Evolutionary conservation across 2,113 vertebrate species (phyloP).

Genomic region (Mixornis gularis): DNA sequence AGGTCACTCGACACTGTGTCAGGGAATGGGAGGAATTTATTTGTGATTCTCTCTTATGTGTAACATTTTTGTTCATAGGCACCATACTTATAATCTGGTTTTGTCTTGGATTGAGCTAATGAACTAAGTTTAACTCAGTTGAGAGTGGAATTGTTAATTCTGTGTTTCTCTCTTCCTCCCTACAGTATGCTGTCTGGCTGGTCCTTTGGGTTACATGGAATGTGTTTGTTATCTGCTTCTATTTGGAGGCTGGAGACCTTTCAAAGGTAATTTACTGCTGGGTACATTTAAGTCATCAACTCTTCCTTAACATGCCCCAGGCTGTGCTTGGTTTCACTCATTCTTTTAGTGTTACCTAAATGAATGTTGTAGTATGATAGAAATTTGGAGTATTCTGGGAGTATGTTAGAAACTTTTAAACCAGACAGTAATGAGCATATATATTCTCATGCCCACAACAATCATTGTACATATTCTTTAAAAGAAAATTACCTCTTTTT

Average conservation of each 20-base stretch:
- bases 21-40: neutral
- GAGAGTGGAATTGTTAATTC: constrained; percentile 19
- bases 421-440: neutral
- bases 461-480: neutral
- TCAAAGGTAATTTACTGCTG: constrained; percentile 85
- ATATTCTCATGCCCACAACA: neutral
- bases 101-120: neutral
- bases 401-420: neutral
- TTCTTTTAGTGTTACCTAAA: neutral
- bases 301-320: neutral
- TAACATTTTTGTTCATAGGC: neutral
- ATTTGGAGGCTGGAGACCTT: constrained; percentile 97
- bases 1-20: neutral
- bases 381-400: neutral
- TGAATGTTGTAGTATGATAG: neutral
- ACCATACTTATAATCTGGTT: neutral
- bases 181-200: constrained; percentile 94
- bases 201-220: constrained; percentile 98
- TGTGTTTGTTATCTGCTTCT: constrained; percentile 98
- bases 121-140: neutral
- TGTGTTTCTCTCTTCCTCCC: constrained; percentile 34
- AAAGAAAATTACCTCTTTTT: neutral
- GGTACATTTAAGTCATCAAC: constrained; percentile 23
- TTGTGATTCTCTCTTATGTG: neutral
- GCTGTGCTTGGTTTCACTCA: neutral